phyloP scores from a whole-genome alignment of 2,113 vertebrate species.

The Anarhynchus alexandrinus region DNA sequence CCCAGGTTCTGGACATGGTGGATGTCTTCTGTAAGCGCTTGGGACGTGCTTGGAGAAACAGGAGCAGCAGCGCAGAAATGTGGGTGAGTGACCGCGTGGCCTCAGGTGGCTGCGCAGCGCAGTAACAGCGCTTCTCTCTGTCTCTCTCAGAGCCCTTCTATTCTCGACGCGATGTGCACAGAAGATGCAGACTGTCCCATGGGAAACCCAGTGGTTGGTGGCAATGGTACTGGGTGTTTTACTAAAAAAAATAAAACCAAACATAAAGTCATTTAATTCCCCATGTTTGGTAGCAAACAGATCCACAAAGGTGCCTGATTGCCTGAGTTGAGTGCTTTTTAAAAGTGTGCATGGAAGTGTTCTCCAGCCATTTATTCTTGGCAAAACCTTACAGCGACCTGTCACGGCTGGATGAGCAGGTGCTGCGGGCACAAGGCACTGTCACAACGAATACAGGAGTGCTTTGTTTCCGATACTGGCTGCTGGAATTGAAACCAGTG shows the following conservation, averaged over 20 bases:
- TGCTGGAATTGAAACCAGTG: background rate
- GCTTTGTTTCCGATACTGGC: too few relatives aligned
- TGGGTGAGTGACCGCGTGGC: background rate
- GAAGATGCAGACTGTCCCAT: constrained; percentile 63
- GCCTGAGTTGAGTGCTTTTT: background rate
- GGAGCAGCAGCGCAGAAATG: rapidly evolving
- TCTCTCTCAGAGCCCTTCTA: constrained; percentile 65
- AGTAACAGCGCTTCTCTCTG: background rate
- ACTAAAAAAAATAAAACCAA: background rate
- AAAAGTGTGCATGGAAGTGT: background rate
- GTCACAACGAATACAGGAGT: background rate
- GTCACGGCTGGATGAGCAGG: rapidly evolving
- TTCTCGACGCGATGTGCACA: constrained; percentile 57
- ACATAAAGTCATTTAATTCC: background rate
- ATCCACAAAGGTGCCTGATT: background rate
- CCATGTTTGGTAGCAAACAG: background rate
- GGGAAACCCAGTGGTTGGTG: constrained; percentile 62
- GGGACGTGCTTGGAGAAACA: background rate
- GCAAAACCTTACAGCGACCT: rapidly evolving
- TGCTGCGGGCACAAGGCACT: background rate
- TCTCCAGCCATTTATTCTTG: background rate
- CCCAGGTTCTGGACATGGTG: background rate
- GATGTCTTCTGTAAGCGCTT: background rate
- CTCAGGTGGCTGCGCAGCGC: rapidly evolving
- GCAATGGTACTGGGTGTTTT: constrained; percentile 66